Evolutionary conservation across 2,888 invertebrate species (phyloP).

Genomic region (Stenurella melanura): DNA sequence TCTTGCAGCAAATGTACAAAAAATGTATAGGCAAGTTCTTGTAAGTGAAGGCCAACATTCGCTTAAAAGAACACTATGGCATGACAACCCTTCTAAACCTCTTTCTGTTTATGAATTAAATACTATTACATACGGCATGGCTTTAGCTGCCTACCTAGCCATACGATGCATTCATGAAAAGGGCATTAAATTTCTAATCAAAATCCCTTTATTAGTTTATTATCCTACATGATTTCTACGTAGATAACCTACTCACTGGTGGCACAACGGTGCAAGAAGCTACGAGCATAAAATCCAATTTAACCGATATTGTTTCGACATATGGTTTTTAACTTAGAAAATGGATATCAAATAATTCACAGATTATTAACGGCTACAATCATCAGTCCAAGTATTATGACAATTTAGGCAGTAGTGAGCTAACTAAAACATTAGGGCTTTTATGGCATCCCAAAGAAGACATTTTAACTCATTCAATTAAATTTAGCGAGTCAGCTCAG

Average conservation of each 20-base stretch:
- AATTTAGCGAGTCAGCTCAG: constrained; percentile 5
- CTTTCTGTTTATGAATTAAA: constrained; percentile 7
- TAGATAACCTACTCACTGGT: constrained; percentile 24
- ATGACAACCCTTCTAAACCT: no score
- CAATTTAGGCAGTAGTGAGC: no score
- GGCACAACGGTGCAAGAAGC: neutral
- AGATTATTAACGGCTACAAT: neutral
- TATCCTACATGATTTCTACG: constrained; percentile 16
- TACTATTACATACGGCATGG: neutral
- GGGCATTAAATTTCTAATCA: neutral
- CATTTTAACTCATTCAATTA: constrained; percentile 17
- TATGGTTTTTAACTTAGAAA: constrained; percentile 17
- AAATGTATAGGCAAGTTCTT: constrained; percentile 15
- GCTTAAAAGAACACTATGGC: constrained; percentile 9
- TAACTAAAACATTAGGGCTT: constrained; percentile 14
- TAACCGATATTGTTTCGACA: neutral
- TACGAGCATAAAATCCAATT: neutral
- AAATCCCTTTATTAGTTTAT: constrained; percentile 3
- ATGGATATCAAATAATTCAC: constrained; percentile 11
- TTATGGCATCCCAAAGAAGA: constrained; percentile 24
- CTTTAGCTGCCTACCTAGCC: neutral
- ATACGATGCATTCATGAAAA: constrained; percentile 9
- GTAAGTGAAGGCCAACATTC: neutral
- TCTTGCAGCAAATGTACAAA: neutral
- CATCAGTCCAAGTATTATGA: neutral